Percentiles rank a stretch among this genome's conserved stretches.
phyloP scores from a whole-genome alignment of 2,888 invertebrate species.

The Rhimphoctona megacephalus region DNA sequence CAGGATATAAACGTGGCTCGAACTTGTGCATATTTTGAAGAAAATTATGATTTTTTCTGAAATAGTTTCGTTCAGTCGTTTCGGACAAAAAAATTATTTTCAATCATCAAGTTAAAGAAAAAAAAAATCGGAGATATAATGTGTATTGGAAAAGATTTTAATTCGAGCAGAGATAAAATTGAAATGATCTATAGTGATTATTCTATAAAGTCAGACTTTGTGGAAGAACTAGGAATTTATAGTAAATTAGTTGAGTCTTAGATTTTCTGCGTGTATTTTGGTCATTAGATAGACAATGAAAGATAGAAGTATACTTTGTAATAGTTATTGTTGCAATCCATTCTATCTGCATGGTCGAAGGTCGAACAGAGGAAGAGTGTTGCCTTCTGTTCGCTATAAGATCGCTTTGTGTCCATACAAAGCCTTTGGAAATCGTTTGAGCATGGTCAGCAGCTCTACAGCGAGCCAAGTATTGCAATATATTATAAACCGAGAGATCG shows the following conservation, averaged over 20 bases:
- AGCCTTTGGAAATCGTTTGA: constrained; percentile 8
- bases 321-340: constrained; percentile 16
- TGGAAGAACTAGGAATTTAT: background rate
- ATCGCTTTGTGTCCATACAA: background rate
- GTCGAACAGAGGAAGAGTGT: constrained; percentile 3
- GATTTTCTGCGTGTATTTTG: background rate
- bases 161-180: background rate
- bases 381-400: constrained; percentile 15
- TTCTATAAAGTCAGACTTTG: background rate
- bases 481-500: constrained; percentile 31
- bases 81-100: background rate
- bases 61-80: background rate
- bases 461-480: constrained; percentile 10
- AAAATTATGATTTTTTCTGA: background rate
- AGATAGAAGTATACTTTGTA: constrained; percentile 13
- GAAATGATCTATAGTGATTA: background rate
- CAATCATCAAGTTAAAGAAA: no score
- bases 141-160: background rate
- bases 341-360: constrained; percentile 34
- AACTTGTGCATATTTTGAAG: background rate
- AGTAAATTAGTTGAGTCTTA: background rate
- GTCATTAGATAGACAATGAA: background rate
- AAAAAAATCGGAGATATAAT: background rate
- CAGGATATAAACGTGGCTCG: background rate
- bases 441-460: constrained; percentile 34